Evolutionary conservation across 2,797 vertebrate genomes (phyloP).

Genomic region (Chanos chanos): DNA sequence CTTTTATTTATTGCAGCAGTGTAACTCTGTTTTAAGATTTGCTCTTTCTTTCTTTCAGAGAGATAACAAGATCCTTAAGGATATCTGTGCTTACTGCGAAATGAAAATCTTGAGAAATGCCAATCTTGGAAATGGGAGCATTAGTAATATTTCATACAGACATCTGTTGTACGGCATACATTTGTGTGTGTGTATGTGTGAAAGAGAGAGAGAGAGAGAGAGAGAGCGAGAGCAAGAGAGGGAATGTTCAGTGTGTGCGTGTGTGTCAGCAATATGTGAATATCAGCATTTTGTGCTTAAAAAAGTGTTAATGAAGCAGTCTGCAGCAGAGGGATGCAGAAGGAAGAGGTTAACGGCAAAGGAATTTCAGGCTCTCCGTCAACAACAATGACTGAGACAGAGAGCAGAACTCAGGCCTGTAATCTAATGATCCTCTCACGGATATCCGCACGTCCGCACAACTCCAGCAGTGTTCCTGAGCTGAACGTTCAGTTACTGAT

Average conservation of each 20-base stretch:
- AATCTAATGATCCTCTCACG: slow-evolving; percentile 57
- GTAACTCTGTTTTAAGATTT: neutral
- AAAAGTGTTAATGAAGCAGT: too few species aligned
- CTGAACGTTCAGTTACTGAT: too few species aligned
- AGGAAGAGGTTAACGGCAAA: neutral
- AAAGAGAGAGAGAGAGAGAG: too few species aligned
- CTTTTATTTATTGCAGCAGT: neutral
- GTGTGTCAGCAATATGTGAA: too few species aligned
- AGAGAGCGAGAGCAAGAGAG: too few species aligned
- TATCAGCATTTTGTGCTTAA: too few species aligned
- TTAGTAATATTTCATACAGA: neutral
- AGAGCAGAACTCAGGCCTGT: slow-evolving; percentile 44
- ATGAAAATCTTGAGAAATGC: neutral
- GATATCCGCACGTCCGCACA: slow-evolving; percentile 18
- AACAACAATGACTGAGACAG: slow-evolving; percentile 53
- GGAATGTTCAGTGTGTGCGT: neutral
- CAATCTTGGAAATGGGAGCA: neutral
- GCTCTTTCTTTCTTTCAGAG: neutral
- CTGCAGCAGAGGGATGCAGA: too few species aligned
- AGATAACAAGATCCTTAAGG: neutral
- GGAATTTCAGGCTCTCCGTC: slow-evolving; percentile 50
- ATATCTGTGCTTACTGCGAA: neutral
- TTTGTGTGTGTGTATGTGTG: too few species aligned
- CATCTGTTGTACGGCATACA: neutral
- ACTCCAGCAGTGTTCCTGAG: too few species aligned